phyloP scores from a whole-genome alignment of 2,797 vertebrate species.

The Cryptoprocta ferox region DNA sequence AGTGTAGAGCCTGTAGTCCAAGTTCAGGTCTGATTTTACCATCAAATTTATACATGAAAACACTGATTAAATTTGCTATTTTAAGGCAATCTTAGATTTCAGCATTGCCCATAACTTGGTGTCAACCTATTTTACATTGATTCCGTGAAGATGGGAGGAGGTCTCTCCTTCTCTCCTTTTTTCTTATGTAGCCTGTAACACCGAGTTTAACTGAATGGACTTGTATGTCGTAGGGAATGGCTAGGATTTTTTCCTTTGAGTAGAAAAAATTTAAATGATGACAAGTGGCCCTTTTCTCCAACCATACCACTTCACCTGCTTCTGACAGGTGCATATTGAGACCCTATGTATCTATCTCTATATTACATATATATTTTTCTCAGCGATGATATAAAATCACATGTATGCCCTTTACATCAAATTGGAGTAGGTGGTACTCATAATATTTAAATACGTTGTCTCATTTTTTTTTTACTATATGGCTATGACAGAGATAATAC shows the following conservation, averaged over 20 bases:
- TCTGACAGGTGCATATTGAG: background rate
- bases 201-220: background rate
- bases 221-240: background rate
- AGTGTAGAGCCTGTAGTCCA: background rate
- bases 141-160: background rate
- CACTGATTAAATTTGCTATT: background rate
- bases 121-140: background rate
- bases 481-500: background rate
- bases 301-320: background rate
- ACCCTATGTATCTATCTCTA: background rate
- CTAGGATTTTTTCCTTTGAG: background rate
- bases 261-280: background rate
- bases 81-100: background rate
- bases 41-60: background rate
- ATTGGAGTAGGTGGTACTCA: background rate
- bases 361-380: background rate
- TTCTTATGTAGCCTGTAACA: background rate
- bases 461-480: background rate
- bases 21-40: constrained; percentile 6
- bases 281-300: background rate
- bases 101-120: background rate
- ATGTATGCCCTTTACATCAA: background rate
- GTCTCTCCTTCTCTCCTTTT: background rate
- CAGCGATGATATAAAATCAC: background rate
- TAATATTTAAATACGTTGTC: background rate